Percentiles rank a stretch among this genome's conserved stretches.
Conservation (phyloP, 2,888 invertebrate genomes). For the Dynastes grantii region DNA sequence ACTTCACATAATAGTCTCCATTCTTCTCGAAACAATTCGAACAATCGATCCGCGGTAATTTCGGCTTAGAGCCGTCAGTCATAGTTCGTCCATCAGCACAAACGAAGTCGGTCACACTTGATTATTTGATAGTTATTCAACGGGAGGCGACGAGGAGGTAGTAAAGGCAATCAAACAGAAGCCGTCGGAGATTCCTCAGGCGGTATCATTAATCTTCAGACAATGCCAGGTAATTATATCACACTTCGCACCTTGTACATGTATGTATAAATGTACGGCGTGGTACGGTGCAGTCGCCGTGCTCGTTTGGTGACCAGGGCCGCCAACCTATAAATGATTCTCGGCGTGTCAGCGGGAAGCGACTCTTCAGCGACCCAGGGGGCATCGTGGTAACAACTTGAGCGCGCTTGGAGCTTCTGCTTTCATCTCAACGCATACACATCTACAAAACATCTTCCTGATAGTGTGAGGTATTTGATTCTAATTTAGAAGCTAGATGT, state of each 20-base stretch:
- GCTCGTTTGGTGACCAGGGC: slow-evolving; percentile 27
- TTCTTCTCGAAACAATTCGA: slow-evolving; percentile 18
- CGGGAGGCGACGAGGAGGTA: neutral
- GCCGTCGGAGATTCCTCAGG: slow-evolving; percentile 67
- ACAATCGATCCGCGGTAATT: neutral
- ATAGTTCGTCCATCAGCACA: neutral
- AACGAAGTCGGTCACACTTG: slow-evolving; percentile 62
- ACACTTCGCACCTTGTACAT: slow-evolving; percentile 58
- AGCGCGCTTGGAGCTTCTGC: slow-evolving; percentile 25
- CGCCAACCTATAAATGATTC: slow-evolving; percentile 49
- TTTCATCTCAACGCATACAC: neutral
- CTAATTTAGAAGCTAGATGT: too few species aligned
- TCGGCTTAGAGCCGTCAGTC: too few species aligned
- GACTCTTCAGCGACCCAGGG: slow-evolving; percentile 34
- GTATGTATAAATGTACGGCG: neutral
- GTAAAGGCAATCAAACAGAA: slow-evolving; percentile 68
- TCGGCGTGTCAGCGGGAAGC: slow-evolving; percentile 48
- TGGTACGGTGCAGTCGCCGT: neutral
- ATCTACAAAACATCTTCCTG: neutral
- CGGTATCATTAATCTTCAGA: slow-evolving; percentile 69
- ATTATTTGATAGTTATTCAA: slow-evolving; percentile 65
- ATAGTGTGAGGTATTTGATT: too few species aligned
- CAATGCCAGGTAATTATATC: slow-evolving; percentile 69
- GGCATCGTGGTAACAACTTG: slow-evolving; percentile 25
- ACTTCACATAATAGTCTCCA: neutral